Base-by-base conservation (phyloP, 2,888 invertebrate genomes). In the Ptychoptera albimana region DNA sequence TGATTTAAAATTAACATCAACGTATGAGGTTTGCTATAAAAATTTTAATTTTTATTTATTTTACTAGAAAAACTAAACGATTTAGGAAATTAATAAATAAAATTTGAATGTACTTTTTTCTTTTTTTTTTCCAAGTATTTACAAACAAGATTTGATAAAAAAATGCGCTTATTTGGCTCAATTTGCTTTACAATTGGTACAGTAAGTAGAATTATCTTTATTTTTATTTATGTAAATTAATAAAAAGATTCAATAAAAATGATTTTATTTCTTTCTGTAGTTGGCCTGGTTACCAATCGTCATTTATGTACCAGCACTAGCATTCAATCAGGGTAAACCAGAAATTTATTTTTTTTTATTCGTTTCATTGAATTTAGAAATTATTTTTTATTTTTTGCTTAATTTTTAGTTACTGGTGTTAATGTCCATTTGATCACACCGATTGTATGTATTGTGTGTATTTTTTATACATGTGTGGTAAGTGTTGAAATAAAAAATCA, bases 391-490 rank as follows among this genome's bases (percentile, higher is more conserved):
- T 5, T 23, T 23, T 23, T 23, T 23, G 23, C 23, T 23, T 23
- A 23, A 23, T 23, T 23, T n/a, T 32, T 62, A 78, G 84, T 84
- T 2, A 83, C 85, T 5, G 84, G 84, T 10, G 73, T 82, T 1
- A 79, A 80, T 53, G 73, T 83, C 37, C 84, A 83, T 57, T 69
- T 79, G 23, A 72, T 82, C 1, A 80, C 83, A 2, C 75, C 82
- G 1, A 68, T 82, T 13, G 81, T 83, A 4, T 82, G 83, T 50
- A 57, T 77, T 12, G 79, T 85, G 23, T 84, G 84, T 58, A 85
- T 82, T 55, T 80, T 84, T 59, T 84, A 85, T 56, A 85, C 85
- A 0, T 76, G 79, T 47, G 70, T 83, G 63, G 82, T 82, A 64
- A 69, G 75, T 66, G 37, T 42, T 11, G n/a, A n/a, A n/a, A n/a